Conservation (phyloP, 2,113 vertebrate species). For the Crypturellus undulatus region DNA sequence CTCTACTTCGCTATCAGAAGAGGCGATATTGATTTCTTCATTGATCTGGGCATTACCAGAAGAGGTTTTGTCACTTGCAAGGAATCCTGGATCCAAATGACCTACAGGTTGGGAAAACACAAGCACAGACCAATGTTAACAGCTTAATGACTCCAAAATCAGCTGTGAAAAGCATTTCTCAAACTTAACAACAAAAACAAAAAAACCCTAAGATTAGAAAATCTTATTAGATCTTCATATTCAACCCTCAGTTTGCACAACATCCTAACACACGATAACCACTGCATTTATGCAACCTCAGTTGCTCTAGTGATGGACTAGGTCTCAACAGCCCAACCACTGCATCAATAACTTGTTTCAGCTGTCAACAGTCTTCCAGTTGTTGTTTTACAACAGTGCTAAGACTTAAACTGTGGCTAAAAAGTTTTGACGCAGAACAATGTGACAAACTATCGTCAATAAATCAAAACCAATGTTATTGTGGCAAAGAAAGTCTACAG, state of each 20-base stretch:
- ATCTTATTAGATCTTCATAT: background rate
- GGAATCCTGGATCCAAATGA: slow-evolving; percentile 83
- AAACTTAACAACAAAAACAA: background rate
- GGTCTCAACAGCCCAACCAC: background rate
- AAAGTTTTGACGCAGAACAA: background rate
- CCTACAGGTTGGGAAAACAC: slow-evolving; percentile 77
- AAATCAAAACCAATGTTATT: background rate
- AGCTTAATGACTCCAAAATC: background rate
- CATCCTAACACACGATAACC: background rate
- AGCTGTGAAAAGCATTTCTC: background rate
- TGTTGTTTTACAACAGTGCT: background rate
- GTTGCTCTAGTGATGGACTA: background rate
- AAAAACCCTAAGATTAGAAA: background rate
- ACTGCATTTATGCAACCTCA: background rate
- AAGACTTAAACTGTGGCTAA: background rate
- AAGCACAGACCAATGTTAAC: background rate
- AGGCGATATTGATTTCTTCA: slow-evolving; percentile 89
- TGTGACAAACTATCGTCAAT: background rate
- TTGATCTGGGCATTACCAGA: slow-evolving; percentile 80
- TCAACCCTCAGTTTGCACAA: background rate
- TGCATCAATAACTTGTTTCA: background rate
- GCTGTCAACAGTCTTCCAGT: background rate
- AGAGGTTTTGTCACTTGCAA: slow-evolving; percentile 78
- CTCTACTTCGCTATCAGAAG: slow-evolving; percentile 96
- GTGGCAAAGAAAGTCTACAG: background rate